Evolutionary conservation across 2,113 vertebrate genomes (phyloP).

Genomic region (Coracopsis vasa): DNA sequence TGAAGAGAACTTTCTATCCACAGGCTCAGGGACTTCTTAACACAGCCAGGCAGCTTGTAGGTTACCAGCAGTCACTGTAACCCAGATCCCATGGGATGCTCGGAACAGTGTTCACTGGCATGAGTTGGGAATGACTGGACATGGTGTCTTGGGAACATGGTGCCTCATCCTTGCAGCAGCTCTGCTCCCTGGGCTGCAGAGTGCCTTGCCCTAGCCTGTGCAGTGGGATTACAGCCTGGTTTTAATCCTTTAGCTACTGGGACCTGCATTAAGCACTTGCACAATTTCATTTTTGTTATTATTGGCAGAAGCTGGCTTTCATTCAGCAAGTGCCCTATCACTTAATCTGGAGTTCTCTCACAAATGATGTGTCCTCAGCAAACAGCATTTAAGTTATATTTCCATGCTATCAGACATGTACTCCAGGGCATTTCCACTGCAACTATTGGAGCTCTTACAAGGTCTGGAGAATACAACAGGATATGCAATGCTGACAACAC

Average conservation of each 20-base stretch:
- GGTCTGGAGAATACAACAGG: background rate
- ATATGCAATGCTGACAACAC: background rate
- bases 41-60: no score
- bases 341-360: background rate
- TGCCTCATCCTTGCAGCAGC: background rate
- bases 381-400: background rate
- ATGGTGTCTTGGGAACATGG: fast-evolving
- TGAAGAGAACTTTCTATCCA: background rate
- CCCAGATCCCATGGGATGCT: background rate
- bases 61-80: background rate
- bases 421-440: background rate
- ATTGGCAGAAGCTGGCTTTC: background rate
- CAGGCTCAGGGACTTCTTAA: background rate
- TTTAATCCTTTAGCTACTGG: background rate
- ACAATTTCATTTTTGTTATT: background rate
- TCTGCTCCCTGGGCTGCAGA: background rate
- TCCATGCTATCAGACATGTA: background rate
- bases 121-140: background rate
- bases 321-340: background rate
- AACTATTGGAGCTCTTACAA: background rate
- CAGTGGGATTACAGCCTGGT: background rate
- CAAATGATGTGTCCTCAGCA: background rate
- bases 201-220: background rate
- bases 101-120: background rate
- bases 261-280: background rate